These are phyloP conservation scores for Leptocoma aspasia DNA, from an alignment of 2,113 vertebrate genomes.

Conservation along the genomic window DNA sequence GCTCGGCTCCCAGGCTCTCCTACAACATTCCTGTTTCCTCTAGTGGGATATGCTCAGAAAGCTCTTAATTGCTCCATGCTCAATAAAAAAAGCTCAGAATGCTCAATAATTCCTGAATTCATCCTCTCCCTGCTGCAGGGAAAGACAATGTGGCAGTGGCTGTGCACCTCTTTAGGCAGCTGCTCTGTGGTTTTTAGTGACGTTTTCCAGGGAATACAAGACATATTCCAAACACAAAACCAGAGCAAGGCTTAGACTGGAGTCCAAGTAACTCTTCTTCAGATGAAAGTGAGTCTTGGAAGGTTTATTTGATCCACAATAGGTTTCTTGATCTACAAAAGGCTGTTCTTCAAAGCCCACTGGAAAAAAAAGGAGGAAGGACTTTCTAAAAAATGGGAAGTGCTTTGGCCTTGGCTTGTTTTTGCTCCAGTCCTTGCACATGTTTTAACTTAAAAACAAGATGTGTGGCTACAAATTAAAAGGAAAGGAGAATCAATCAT, in stretches of 20 bases:
- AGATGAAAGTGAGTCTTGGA: background rate
- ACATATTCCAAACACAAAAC: background rate
- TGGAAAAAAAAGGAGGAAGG: background rate
- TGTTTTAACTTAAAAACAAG: background rate
- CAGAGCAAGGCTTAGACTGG: background rate
- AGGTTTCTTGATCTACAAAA: background rate
- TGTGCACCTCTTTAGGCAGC: background rate
- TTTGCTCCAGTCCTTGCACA: background rate
- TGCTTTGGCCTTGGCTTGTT: background rate
- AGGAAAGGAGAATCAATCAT: background rate
- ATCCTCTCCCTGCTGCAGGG: background rate
- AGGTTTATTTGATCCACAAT: background rate
- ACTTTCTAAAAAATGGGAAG: background rate
- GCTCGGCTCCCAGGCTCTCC: background rate
- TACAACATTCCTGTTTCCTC: background rate
- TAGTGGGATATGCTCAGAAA: background rate
- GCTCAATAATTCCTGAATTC: background rate
- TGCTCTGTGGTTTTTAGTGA: background rate
- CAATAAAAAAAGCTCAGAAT: no score
- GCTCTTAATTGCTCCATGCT: background rate
- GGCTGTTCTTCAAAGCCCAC: background rate
- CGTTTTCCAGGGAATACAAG: background rate
- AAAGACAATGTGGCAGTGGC: fast-evolving
- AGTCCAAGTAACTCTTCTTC: background rate
- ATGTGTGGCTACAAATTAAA: background rate